Conservation (phyloP, 2,888 invertebrate species). For the Drosophila pseudotalamancana region DNA sequence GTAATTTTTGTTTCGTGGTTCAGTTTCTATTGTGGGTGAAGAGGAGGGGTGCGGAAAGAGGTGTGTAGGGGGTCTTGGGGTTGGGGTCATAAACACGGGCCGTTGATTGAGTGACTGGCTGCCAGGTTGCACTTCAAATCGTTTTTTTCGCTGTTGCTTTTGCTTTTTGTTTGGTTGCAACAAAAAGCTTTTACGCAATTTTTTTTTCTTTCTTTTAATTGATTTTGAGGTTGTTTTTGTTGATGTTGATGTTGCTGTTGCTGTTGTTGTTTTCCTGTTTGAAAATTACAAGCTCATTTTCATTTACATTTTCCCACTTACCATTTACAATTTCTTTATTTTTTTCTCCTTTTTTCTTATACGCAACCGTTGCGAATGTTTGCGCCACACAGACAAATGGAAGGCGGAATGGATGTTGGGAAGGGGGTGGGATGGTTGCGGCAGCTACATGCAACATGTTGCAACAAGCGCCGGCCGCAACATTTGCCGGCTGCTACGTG, state of each 20-base stretch:
- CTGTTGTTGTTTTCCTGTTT: slow-evolving; percentile 57
- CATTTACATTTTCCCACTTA: slow-evolving; percentile 61
- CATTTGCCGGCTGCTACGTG: slow-evolving; percentile 34
- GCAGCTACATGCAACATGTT: background rate
- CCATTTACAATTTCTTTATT: slow-evolving; percentile 54
- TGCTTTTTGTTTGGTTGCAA: slow-evolving; percentile 18
- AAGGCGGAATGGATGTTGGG: slow-evolving; percentile 38
- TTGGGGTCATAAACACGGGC: background rate
- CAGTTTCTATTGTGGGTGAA: background rate
- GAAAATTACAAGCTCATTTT: slow-evolving; percentile 65
- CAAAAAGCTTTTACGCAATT: slow-evolving; percentile 48
- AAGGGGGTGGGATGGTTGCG: background rate
- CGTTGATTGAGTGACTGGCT: slow-evolving; percentile 27
- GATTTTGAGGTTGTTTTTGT: slow-evolving; percentile 29
- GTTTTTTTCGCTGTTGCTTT: slow-evolving; percentile 17
- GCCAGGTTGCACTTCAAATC: slow-evolving; percentile 25
- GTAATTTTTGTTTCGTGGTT: background rate
- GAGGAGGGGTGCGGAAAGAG: background rate
- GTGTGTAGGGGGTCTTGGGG: background rate
- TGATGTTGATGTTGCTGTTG: slow-evolving; percentile 21
- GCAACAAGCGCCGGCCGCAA: slow-evolving; percentile 28
- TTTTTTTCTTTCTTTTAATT: slow-evolving; percentile 49
- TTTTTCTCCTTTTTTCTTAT: slow-evolving; percentile 10
- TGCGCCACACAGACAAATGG: slow-evolving; percentile 10
- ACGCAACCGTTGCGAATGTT: slow-evolving; percentile 43